These are phyloP conservation scores for Melipona beecheii DNA, from an alignment of 2,888 invertebrate species.

Conservation along the genomic window DNA sequence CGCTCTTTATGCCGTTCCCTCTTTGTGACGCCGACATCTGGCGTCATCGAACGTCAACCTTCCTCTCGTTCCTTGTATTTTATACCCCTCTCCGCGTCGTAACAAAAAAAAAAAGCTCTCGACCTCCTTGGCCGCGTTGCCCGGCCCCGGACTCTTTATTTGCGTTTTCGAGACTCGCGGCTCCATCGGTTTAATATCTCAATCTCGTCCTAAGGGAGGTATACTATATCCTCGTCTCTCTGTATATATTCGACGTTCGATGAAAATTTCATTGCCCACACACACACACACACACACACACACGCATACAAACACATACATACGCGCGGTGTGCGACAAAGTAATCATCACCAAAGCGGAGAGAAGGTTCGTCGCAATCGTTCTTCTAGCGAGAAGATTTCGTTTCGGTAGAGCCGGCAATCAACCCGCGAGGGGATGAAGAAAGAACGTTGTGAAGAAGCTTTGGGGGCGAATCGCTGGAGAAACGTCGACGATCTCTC, in stretches of 20 bases:
- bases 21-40: constrained; percentile 73
- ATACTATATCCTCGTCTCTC: neutral
- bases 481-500: constrained; percentile 66
- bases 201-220: constrained; percentile 1
- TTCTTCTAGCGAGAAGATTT: constrained; percentile 10
- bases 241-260: too few relatives aligned
- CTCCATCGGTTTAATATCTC: constrained; percentile 36
- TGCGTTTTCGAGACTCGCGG: neutral
- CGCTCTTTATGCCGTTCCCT: constrained; percentile 50
- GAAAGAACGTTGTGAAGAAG: constrained; percentile 34
- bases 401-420: constrained; percentile 24
- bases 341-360: neutral
- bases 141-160: constrained; percentile 36
- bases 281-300: too few relatives aligned
- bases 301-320: too few relatives aligned
- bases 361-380: neutral
- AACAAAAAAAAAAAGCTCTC: constrained; percentile 53
- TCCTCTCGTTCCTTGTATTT: constrained; percentile 59
- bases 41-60: constrained; percentile 62
- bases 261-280: too few relatives aligned
- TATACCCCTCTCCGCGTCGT: constrained; percentile 58
- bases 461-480: constrained; percentile 51
- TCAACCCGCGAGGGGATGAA: constrained; percentile 47
- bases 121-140: constrained; percentile 53
- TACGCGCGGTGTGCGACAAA: too few relatives aligned